Percentiles rank a stretch among this genome's conserved stretches.
phyloP scores from a whole-genome alignment of 2,888 invertebrate genomes.

The Tanypteryx hageni region DNA sequence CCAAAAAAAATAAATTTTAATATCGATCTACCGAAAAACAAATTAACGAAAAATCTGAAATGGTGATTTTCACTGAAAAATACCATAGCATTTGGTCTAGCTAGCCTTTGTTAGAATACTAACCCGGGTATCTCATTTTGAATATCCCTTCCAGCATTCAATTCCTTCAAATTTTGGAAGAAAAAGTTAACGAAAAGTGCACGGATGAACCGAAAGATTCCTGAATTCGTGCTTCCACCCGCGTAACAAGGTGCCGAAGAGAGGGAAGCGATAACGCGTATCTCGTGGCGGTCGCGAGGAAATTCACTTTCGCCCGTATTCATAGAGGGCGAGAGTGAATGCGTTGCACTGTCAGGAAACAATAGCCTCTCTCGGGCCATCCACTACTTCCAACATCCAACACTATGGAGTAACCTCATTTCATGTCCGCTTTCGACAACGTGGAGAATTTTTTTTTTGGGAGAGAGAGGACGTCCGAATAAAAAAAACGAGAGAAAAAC shows the following conservation, averaged over 20 bases:
- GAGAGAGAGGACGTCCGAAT: background rate
- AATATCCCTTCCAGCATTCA: no score
- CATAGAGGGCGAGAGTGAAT: constrained; percentile 27
- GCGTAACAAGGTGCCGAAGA: background rate
- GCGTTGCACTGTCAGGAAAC: background rate
- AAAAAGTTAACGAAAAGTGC: no score
- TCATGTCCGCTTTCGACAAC: background rate
- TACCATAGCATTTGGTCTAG: no score
- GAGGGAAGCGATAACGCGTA: constrained; percentile 6
- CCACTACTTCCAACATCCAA: background rate
- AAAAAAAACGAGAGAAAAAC: background rate
- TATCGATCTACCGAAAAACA: no score
- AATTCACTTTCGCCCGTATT: constrained; percentile 25
- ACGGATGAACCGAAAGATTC: no score
- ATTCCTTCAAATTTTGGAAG: no score
- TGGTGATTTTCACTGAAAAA: no score
- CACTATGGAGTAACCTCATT: background rate
- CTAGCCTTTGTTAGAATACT: no score
- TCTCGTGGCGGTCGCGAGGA: constrained; percentile 16
- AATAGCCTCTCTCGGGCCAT: background rate
- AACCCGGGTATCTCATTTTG: no score
- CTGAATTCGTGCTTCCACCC: no score
- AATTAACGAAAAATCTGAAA: no score
- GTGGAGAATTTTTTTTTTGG: constrained; percentile 11
- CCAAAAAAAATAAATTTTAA: no score